A percentile compares a stretch with the other conserved stretches of the same genome.
Conservation (phyloP, 2,113 vertebrate species). For the Alligator sinensis region DNA sequence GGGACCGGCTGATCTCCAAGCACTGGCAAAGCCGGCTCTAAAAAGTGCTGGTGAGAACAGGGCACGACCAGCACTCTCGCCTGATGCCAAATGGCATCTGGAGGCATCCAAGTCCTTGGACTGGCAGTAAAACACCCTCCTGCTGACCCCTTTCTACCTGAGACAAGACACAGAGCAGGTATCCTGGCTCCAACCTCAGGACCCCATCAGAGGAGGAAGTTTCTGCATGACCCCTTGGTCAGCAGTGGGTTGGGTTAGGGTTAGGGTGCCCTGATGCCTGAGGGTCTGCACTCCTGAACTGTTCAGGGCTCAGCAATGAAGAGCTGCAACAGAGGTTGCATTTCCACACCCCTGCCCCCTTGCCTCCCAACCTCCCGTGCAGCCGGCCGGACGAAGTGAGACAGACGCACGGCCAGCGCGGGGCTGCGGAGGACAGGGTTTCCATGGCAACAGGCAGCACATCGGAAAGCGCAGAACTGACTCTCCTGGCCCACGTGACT, state of each 20-base stretch:
- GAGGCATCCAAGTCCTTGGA: too few relatives aligned
- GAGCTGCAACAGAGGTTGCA: too few relatives aligned
- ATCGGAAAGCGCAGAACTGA: neutral
- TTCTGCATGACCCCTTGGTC: neutral
- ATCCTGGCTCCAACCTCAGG: neutral
- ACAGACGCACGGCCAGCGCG: neutral
- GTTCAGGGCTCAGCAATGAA: too few relatives aligned
- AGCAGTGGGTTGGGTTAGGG: neutral
- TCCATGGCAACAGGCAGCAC: slow-evolving; percentile 33
- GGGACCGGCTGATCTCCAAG: neutral
- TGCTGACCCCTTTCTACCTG: neutral
- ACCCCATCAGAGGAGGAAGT: neutral
- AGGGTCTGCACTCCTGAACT: neutral
- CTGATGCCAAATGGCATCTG: neutral
- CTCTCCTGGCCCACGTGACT: neutral
- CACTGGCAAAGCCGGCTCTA: too few relatives aligned
- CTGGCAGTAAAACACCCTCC: neutral
- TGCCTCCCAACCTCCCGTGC: neutral
- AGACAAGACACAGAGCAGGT: neutral
- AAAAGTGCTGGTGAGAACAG: neutral
- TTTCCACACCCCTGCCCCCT: neutral
- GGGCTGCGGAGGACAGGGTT: slow-evolving; percentile 44
- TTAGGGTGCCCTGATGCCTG: neutral
- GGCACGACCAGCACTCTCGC: neutral
- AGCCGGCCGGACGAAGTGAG: neutral